Percentiles rank a stretch among this genome's conserved stretches.
phyloP scores from a whole-genome alignment of 2,888 invertebrate genomes.

The Lampropteryx suffumata region DNA sequence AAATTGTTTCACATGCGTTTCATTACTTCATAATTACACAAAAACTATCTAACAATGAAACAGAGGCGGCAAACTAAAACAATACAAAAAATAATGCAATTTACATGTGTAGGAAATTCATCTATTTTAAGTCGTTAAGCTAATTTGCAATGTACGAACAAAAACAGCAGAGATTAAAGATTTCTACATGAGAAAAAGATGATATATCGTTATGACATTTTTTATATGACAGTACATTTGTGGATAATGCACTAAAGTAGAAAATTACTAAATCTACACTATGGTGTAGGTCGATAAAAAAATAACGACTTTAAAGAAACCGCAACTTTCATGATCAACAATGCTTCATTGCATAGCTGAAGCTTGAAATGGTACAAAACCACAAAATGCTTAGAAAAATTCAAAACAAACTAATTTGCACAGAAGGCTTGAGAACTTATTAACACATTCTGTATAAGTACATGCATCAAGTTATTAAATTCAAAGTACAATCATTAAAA shows the following conservation, averaged over 20 bases:
- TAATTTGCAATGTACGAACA: constrained; percentile 44
- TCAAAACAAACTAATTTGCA: neutral
- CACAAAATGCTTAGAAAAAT: neutral
- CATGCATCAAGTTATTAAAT: no score
- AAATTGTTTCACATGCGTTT: constrained; percentile 46
- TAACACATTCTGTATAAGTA: no score
- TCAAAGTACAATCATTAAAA: neutral
- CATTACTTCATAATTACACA: constrained; percentile 50
- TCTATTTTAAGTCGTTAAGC: constrained; percentile 49
- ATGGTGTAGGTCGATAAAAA: neutral
- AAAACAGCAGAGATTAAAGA: constrained; percentile 29
- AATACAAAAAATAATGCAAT: constrained; percentile 49
- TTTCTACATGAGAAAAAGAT: constrained; percentile 39
- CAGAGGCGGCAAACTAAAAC: constrained; percentile 25
- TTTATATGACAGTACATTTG: constrained; percentile 28
- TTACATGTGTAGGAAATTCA: constrained; percentile 51
- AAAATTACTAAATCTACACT: constrained; percentile 21
- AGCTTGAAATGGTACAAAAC: neutral
- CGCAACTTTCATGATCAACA: constrained; percentile 9
- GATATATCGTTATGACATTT: constrained; percentile 43
- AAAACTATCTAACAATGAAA: constrained; percentile 44
- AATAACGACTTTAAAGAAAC: constrained; percentile 8
- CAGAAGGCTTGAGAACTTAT: neutral
- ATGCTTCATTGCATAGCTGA: constrained; percentile 4
- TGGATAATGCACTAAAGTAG: constrained; percentile 10